Evolutionary conservation across 37 sponge, comb jelly and placozoan species (phyloP).

Genomic region (Mnemiopsis leidyi): DNA sequence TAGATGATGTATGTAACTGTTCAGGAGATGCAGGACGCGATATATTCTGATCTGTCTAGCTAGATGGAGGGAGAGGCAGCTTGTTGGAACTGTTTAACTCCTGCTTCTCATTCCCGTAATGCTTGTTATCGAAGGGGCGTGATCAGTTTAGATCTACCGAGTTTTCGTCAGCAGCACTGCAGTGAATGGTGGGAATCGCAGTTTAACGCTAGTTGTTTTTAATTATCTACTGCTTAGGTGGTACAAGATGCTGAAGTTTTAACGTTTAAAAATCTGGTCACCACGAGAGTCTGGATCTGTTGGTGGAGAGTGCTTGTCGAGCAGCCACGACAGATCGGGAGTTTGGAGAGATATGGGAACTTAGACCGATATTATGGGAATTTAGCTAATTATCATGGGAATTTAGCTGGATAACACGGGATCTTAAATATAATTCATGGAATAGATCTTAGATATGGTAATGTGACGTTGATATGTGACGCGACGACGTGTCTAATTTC

Average conservation of each 20-base stretch:
- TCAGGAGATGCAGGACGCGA: not conserved
- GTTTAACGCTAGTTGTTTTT: not conserved
- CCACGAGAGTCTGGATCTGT: too few relatives aligned
- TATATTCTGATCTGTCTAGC: not conserved
- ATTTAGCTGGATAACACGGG: too few relatives aligned
- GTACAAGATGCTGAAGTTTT: not conserved
- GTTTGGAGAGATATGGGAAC: too few relatives aligned
- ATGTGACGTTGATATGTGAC: too few relatives aligned
- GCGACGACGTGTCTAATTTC: too few relatives aligned
- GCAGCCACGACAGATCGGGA: too few relatives aligned
- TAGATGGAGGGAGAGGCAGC: not conserved
- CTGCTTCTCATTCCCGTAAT: not conserved
- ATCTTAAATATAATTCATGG: too few relatives aligned
- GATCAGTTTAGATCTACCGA: not conserved
- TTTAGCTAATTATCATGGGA: too few relatives aligned
- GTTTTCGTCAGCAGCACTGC: not conserved
- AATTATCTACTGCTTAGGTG: not conserved
- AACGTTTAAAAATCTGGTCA: too few relatives aligned
- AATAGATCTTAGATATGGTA: too few relatives aligned
- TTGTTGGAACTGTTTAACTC: not conserved
- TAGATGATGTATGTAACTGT: not conserved
- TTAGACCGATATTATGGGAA: too few relatives aligned
- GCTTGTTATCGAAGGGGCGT: not conserved
- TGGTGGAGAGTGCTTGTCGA: too few relatives aligned
- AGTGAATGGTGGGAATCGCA: not conserved